Base-by-base conservation (phyloP, 2,888 invertebrate species). In the Lycia hirtaria region DNA sequence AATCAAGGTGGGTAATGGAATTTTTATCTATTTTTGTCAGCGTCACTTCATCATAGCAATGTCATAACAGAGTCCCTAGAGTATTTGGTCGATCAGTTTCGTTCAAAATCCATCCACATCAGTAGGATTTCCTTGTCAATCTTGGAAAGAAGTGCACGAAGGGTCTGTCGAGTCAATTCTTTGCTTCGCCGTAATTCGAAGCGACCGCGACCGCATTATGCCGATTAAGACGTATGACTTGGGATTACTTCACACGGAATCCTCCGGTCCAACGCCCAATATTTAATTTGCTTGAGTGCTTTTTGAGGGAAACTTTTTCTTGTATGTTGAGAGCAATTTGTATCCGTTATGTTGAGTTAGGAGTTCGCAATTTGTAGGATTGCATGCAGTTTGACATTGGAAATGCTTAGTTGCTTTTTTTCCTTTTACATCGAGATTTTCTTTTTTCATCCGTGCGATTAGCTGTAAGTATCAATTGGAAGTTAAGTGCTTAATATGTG, bases 1-100 rank as follows among this genome's bases (percentile, higher is more conserved):
- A 95, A 95, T 76, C 93, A 94, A 84, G 94, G 95, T 94, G 73
- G 58, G 86, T 87, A 83, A n/a, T 14, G 12, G 3, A 17, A 19
- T 37, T 10, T 26, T 14, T 26, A 33, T 66, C 57, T 55, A 63
- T 43, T 54, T 30, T 32, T 24, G 51, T 58, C 54, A 37, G 54
- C 41, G 20, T 26, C 41, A 35, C 30, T 61, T 54, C 15, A 50
- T 55, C 51, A 52, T 33, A 53, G 55, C 45, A 22, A 54, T 54
- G 59, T 63, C 55, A 53, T 55, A 56, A 54, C 43, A 48, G 40
- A 49, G 48, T 32, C 43, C 22, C 28, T 17, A 35, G 15, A 38
- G 37, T 24, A 62, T 43, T 14, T 51, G 53, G 47, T 20, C 37
- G 53, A 60, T 48, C 55, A 53, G 50, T 48, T 62, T 53, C 53